A percentile compares a stretch with the other conserved stretches of the same genome.
Conservation (phyloP, 2,113 vertebrate species). For the Peromyscus leucopus region DNA sequence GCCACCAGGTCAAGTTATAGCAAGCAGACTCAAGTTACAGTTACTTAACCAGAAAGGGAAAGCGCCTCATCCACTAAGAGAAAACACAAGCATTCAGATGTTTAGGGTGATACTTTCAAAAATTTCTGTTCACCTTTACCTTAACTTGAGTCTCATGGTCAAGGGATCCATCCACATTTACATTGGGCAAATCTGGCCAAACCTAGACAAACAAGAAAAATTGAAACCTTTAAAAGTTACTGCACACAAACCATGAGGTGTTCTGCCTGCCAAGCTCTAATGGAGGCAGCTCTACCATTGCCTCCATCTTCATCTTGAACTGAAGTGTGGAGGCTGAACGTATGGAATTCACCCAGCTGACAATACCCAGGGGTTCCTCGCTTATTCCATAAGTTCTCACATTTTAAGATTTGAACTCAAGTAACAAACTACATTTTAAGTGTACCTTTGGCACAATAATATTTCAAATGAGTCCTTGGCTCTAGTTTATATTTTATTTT, state of each 20-base stretch:
- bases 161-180: constrained; percentile 88
- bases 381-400: not conserved
- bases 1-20: not conserved
- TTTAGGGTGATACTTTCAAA: not conserved
- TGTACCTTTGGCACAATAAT: not conserved
- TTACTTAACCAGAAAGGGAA: not conserved
- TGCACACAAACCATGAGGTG: not conserved
- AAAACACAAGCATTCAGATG: not conserved
- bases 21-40: not conserved
- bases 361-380: not conserved
- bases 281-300: not conserved
- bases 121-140: constrained; percentile 84
- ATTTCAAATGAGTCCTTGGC: constrained; percentile 1
- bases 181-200: constrained; percentile 92
- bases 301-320: not conserved
- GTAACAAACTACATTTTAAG: constrained; percentile 12
- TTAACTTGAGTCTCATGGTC: constrained; percentile 90
- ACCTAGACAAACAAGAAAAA: constrained; percentile 82
- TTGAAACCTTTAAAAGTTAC: not conserved
- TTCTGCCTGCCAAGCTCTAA: not conserved
- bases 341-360: not conserved
- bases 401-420: constrained; percentile 27
- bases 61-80: not conserved
- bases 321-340: not conserved
- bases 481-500: not conserved